A percentile compares a stretch with the other conserved stretches of the same genome.
Conservation (phyloP, 2,113 vertebrate species). For the Sceloporus undulatus region DNA sequence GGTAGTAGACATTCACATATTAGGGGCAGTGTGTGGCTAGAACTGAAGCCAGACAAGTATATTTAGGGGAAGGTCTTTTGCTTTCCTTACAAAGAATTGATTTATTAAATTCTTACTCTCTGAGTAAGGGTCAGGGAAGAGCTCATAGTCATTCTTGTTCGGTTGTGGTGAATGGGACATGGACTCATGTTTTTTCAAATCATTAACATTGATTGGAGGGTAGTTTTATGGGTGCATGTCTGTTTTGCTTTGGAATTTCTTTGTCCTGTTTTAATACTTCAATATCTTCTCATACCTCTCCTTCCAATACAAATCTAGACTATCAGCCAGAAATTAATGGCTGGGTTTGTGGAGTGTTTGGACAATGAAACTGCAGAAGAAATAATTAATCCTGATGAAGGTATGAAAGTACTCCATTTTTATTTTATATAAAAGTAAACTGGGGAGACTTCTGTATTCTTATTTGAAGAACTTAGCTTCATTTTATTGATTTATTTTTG, state of each 20-base stretch:
- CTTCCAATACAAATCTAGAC: conserved; percentile 72
- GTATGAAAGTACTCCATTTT: conserved; percentile 76
- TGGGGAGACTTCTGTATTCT: background rate
- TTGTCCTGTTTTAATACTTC: background rate
- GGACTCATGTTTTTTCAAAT: background rate
- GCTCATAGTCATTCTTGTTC: background rate
- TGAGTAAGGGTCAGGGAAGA: background rate
- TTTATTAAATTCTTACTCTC: background rate
- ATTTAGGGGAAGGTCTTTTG: background rate
- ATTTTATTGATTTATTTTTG: background rate
- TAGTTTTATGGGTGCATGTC: background rate
- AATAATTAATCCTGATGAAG: conserved; percentile 83
- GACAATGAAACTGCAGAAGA: conserved; percentile 95
- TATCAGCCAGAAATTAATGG: conserved; percentile 94
- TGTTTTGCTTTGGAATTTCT: background rate
- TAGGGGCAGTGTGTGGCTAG: background rate
- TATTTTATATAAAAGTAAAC: conserved; percentile 19
- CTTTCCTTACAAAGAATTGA: background rate
- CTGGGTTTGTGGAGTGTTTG: conserved; percentile 97
- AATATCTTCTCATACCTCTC: conserved; percentile 24
- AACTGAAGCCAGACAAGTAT: background rate
- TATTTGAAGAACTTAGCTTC: background rate
- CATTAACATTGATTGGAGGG: background rate
- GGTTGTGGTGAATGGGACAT: background rate
- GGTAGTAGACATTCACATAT: background rate